Evolutionary conservation across 1,140 invertebrate species (phyloP).

Genomic region (Caenorhabditis tropicalis): DNA sequence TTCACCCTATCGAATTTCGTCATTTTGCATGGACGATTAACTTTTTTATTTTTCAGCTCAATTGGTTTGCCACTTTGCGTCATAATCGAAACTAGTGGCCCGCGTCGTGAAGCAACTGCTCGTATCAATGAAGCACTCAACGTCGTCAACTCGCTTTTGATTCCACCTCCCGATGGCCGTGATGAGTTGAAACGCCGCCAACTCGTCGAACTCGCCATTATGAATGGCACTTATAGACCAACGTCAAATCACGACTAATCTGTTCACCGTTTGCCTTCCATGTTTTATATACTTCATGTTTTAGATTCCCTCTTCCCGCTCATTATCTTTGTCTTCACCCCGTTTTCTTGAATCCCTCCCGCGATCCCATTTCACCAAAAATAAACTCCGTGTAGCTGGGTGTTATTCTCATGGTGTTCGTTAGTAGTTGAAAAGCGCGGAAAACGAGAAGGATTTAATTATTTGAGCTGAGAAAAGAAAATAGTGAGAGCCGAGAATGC

Average conservation of each 20-base stretch:
- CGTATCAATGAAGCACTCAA: conserved; percentile 12
- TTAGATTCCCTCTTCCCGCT: background rate
- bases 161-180: conserved; percentile 85
- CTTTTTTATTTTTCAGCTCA: conserved; percentile 2
- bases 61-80: conserved; percentile 18
- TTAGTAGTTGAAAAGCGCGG: background rate
- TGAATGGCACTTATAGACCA: conserved; percentile 91
- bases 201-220: conserved; percentile 98
- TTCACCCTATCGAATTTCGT: background rate
- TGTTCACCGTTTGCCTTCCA: conserved; percentile 19
- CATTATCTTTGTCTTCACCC: background rate
- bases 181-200: conserved; percentile 99
- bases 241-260: conserved; percentile 21
- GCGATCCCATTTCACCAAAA: background rate
- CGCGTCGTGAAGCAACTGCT: conserved; percentile 32
- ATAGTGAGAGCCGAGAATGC: background rate
- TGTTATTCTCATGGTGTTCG: background rate
- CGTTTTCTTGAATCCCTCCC: background rate
- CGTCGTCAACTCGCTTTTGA: background rate
- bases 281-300: conserved; percentile 32
- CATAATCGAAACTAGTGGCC: conserved; percentile 26
- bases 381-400: background rate
- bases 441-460: background rate
- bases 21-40: background rate
- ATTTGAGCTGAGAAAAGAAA: background rate